Evolutionary conservation across 2,888 invertebrate species (phyloP).

Genomic region (Imbricaverruca yamaguchii): DNA sequence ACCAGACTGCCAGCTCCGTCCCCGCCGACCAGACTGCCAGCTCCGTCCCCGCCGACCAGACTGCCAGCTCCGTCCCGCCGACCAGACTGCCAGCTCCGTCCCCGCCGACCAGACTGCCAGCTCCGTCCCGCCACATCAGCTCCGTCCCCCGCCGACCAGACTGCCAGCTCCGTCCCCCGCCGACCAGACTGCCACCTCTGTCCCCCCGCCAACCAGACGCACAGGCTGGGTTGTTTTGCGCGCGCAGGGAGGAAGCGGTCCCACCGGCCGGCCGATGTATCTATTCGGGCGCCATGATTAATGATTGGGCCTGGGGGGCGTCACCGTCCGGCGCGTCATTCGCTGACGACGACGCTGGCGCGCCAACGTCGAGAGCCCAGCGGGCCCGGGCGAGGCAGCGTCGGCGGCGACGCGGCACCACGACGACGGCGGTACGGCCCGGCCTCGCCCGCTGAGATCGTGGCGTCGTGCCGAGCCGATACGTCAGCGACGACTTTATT

Average conservation of each 20-base stretch:
- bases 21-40: no score
- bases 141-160: no score
- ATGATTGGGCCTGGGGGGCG: slow-evolving; percentile 1
- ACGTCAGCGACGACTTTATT: neutral
- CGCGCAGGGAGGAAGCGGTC: neutral
- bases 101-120: no score
- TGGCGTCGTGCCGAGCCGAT: neutral
- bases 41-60: no score
- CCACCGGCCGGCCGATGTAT: slow-evolving; percentile 9
- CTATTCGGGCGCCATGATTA: slow-evolving; percentile 20
- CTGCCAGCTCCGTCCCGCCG: no score
- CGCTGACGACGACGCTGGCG: neutral
- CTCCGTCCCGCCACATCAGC: no score
- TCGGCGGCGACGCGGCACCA: neutral
- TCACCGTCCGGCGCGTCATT: neutral
- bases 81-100: no score
- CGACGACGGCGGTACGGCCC: neutral
- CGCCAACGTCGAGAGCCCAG: neutral
- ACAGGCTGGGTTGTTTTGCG: slow-evolving; percentile 7
- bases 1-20: no score
- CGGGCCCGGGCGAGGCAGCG: neutral
- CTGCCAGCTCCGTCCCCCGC: no score
- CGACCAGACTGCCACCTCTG: no score
- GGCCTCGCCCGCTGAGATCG: neutral
- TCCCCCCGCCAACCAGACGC: neutral